Base-by-base conservation (phyloP, 2,113 vertebrate species). In the Grallaria varia region DNA sequence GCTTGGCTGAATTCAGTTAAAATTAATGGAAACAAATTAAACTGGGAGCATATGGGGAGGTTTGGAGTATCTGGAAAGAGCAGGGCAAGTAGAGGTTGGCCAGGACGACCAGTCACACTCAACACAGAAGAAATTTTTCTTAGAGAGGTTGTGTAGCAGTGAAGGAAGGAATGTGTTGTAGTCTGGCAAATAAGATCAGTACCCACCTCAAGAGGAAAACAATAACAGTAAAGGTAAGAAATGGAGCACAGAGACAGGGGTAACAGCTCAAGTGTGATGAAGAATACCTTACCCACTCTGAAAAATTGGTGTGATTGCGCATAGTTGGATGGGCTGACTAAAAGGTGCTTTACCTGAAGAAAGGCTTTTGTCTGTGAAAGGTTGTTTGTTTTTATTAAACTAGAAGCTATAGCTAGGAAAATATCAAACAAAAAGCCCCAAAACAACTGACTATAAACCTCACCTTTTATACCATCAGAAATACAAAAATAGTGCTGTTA, bases 41-140 rank as follows among this genome's bases (percentile, higher is more conserved):
- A 40, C 13, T 47, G 14, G 9, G 8, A 45, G 3, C 3, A 1
- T n/a, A 30, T 27, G 16, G 5, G 12, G 35, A 63, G 4, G 3
- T 3, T 3, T 58, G 10, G 15, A 74, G 7, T 56, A 5, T 28
- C 39, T 72, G 31, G 40, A 44, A 82, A 60, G 53, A 60, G 14
- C 13, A 42, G 31, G 49, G 7, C 14, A 59, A 44, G 4, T 3
- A 14, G 6, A 33, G 20, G 4, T 42, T 60, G 25, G 3, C 12
- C 37, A 35, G n/a, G 28, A 23, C 7, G 24, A 68, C 22, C 9
- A 49, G 30, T 37, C 18, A 7, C 7, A 19, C 15, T 37, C 5
- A 68, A 52, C 10, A 13, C 12, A 71, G 31, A 8, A 53, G 35
- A 33, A 25, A 3, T 16, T 4, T 40, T 79, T 94, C 23, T 49